These are phyloP conservation scores for Delphinus delphis DNA, from an alignment of 2,113 vertebrate species.

Conservation along the genomic window DNA sequence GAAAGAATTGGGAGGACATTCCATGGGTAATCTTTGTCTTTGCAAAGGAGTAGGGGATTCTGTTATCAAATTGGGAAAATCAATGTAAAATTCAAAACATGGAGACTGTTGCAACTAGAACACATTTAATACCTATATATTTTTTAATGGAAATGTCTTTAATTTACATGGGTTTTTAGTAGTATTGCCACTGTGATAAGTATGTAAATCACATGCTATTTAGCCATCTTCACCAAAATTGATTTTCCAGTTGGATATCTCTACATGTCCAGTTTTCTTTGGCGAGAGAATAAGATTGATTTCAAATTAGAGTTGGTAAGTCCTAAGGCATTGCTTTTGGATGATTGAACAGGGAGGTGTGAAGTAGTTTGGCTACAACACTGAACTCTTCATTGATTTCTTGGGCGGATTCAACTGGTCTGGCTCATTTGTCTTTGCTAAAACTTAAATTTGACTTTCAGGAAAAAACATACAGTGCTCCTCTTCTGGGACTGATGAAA, in stretches of 20 bases:
- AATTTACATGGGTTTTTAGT: not conserved
- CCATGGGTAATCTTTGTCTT: not conserved
- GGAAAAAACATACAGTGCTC: not conserved
- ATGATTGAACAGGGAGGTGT: not conserved
- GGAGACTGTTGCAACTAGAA: not conserved
- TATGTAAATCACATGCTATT: not conserved
- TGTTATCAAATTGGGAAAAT: not conserved
- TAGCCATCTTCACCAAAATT: not conserved
- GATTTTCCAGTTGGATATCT: not conserved
- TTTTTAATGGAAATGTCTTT: not conserved
- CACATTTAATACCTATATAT: not conserved
- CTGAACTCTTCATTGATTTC: not conserved
- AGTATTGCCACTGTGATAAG: not conserved
- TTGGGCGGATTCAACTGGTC: not conserved
- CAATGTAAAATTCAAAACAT: not conserved
- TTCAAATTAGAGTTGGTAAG: not conserved
- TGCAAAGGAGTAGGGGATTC: not conserved
- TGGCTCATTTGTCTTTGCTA: not conserved
- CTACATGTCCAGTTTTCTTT: not conserved
- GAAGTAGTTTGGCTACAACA: not conserved
- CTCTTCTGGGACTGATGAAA: not conserved
- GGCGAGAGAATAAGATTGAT: not conserved
- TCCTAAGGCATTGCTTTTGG: not conserved
- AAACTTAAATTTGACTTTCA: conserved; percentile 30
- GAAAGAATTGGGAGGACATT: not conserved